Conservation (phyloP, 2,113 vertebrate genomes). For the Bos indicus region DNA sequence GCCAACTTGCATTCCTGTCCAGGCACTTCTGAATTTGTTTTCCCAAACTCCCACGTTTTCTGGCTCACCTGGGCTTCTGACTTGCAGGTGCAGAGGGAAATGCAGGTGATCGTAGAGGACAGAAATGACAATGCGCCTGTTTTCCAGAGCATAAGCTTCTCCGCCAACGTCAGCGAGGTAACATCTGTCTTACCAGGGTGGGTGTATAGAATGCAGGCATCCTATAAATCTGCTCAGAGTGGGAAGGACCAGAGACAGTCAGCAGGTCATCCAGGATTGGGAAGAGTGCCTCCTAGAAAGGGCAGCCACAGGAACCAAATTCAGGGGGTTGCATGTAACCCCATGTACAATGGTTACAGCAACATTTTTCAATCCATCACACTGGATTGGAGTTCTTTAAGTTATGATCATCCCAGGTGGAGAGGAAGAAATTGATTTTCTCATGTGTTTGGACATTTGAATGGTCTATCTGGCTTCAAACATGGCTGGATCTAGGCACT, state of each 20-base stretch:
- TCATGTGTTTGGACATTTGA: neutral
- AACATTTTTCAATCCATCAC: neutral
- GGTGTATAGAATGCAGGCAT: neutral
- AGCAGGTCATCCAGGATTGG: neutral
- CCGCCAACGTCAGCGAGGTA: constrained; percentile 79
- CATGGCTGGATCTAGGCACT: neutral
- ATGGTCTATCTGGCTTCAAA: neutral
- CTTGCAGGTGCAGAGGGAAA: accelerated
- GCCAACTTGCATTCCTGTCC: neutral
- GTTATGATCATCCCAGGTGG: neutral
- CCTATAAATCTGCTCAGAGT: neutral
- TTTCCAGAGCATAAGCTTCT: constrained; percentile 77
- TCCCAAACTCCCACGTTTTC: neutral
- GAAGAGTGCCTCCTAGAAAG: neutral
- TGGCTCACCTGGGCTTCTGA: neutral
- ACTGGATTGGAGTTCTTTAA: neutral
- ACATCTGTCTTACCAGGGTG: neutral
- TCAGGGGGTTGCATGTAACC: neutral
- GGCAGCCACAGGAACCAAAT: neutral
- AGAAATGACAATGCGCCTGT: constrained; percentile 85
- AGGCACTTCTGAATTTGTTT: neutral
- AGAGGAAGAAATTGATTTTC: neutral
- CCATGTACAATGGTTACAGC: neutral
- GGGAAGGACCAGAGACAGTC: neutral
- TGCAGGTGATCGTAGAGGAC: constrained; percentile 73